Evolutionary conservation across 2,888 invertebrate genomes (phyloP), one percentile per base, ranked within the genome.

Genomic region (Dryomyza anilis): DNA sequence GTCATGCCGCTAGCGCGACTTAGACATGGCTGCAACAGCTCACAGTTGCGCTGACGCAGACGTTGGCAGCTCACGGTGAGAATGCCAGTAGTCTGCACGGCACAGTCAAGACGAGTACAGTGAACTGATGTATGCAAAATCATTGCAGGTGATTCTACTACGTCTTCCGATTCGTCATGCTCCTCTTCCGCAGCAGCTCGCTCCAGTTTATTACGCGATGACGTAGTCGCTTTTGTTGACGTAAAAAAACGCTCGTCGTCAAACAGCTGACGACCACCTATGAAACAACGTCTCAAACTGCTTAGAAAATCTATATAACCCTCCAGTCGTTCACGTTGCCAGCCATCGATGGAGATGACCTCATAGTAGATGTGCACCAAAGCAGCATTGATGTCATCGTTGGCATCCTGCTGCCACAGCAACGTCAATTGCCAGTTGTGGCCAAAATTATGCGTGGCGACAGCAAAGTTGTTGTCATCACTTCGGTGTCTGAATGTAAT

Each of bases 281-380:
- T 69, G 79, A 85, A 75, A 85, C 79, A 78, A 86, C 89, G 70
- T 86, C 86, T 70, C 86, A 85, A 76, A 84, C 87, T 59, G 84
- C 86, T 73, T 85, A 87, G 63, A 88, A 90, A 55, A 71, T 86
- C 85, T 1, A 86, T 83, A 70, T 88, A 86, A 0, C 92, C 92
- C 80, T 92, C 92, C 23, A 86, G 86, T 29, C 91, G 85, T 73
- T 88, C 90, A 48, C 86, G 80, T 63, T 85, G 83, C 89, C 89
- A 90, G 3, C 81, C 76, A 74, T 88, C 89, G 61, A 87, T 82
- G 7, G 89, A 89, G 56, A 87, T 83, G 1, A 89, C 84, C 76
- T 89, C 88, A 63, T 89, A 85, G 66, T 77, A 81, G 43, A 83
- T 66, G 58, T 76, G 75, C 36, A 77, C 56, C 53, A 74, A 65